Percentiles rank a stretch among this genome's conserved stretches.
These are phyloP conservation scores for Lytechinus pictus DNA, from an alignment of 35 echinoderm and acorn worm genomes.

Conservation along the genomic window DNA sequence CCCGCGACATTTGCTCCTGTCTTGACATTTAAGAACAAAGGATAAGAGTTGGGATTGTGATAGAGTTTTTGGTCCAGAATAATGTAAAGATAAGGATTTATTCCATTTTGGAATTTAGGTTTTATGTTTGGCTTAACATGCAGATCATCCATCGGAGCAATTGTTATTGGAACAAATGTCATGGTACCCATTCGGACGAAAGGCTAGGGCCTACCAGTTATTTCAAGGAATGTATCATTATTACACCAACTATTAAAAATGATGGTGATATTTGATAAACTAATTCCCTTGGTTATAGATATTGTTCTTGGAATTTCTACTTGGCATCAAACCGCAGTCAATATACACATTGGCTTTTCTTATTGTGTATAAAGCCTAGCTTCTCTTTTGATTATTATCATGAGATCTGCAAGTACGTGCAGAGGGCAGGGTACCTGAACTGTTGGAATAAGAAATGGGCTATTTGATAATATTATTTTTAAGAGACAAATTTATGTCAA, in stretches of 20 bases:
- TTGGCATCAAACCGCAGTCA: not conserved
- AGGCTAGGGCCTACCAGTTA: too few relatives aligned
- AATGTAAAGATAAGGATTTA: too few relatives aligned
- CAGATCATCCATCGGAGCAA: too few relatives aligned
- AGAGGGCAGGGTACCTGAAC: not conserved
- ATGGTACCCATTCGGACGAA: too few relatives aligned
- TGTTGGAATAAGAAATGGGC: not conserved
- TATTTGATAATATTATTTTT: too few relatives aligned
- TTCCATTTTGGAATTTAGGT: too few relatives aligned
- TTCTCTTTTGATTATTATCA: not conserved
- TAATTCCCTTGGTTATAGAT: not conserved
- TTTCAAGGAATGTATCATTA: not conserved
- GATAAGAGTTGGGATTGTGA: too few relatives aligned
- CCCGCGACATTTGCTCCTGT: too few relatives aligned
- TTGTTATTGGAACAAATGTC: too few relatives aligned
- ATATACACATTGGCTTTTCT: not conserved
- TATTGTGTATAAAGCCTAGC: not conserved
- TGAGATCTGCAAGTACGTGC: not conserved
- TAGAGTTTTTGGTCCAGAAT: too few relatives aligned
- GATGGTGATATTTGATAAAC: not conserved
- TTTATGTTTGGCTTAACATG: too few relatives aligned
- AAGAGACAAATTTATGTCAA: not conserved
- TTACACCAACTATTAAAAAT: not conserved
- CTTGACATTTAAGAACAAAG: too few relatives aligned
- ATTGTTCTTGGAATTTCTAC: not conserved